Base-by-base conservation (phyloP, 2,797 vertebrate genomes). In the Darevskia mixta region DNA sequence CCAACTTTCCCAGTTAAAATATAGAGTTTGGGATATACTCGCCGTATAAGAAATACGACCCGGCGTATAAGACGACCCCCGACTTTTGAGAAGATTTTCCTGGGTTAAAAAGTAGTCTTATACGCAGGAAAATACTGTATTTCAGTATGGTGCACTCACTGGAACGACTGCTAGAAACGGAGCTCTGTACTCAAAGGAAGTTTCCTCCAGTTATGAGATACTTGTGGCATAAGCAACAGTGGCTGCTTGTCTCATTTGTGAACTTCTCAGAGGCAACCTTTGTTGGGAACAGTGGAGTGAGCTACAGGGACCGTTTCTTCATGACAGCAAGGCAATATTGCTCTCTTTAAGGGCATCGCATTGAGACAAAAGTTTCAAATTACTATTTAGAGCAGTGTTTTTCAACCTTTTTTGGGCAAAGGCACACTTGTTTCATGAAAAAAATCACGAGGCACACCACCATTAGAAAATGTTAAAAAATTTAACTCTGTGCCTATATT, bases 321-420 rank as follows among this genome's bases (percentile, higher is more conserved):
- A 61, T 32, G 5, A 58, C 71, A 20, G 43, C 18, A 58, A 79
- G 45, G 58, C 29, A 71, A 18, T 17, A 4, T 88, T 78, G 38
- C 10, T 25, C 35, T 49, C 4, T 45, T 13, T 20, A 67, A 23
- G 32, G 73, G 32, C 73, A 82, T 41, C 11, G 2, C 35, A 73
- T 32, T 25, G 9, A 72, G 45, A n/a, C 18, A 0, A 81, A 38
- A 55, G n/a, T 38, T 35, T 43, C 15, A 23, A 76, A 25, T 0
- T 0, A 82, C 6, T 64, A 41, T 0, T 0, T 29, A 29, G 45
- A 6, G 0, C 0, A 8, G n/a, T n/a, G n/a, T n/a, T n/a, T n/a
- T n/a, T n/a, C n/a, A n/a, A n/a, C n/a, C n/a, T n/a, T n/a, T n/a
- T n/a, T n/a, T n/a, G n/a, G n/a, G n/a, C n/a, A n/a, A n/a, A n/a